Percentiles rank a stretch among this genome's conserved stretches.
Conservation (phyloP, 2,888 invertebrate species). For the Sarcophaga carnaria region DNA sequence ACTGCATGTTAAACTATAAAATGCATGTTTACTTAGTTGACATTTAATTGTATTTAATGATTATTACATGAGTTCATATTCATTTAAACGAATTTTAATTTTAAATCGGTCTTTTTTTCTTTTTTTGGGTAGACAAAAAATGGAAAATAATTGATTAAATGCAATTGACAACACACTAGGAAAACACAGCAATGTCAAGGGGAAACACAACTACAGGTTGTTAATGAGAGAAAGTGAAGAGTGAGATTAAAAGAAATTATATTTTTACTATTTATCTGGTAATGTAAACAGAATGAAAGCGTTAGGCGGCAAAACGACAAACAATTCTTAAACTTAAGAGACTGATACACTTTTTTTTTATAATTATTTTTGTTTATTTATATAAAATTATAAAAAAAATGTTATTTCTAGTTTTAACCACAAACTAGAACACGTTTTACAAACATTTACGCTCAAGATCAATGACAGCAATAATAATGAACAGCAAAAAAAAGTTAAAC, state of each 20-base stretch:
- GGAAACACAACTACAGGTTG: constrained; percentile 2
- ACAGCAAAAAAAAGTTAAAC: not conserved
- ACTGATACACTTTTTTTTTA: too few species aligned
- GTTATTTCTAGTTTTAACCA: not conserved
- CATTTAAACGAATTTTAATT: constrained; percentile 56
- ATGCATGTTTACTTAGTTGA: constrained; percentile 7
- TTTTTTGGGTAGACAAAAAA: not conserved
- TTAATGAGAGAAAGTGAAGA: constrained; percentile 2
- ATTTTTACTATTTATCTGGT: too few species aligned
- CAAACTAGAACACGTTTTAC: constrained; percentile 43
- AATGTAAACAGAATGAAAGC: not conserved
- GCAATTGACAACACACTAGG: constrained; percentile 23
- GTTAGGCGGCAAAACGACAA: not conserved
- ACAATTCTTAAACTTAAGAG: too few species aligned
- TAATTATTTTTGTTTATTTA: too few species aligned
- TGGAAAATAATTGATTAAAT: constrained; percentile 52
- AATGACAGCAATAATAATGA: constrained; percentile 36
- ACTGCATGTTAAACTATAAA: not conserved
- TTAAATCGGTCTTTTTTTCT: constrained; percentile 24
- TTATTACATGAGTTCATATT: constrained; percentile 40
- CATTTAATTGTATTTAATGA: constrained; percentile 45
- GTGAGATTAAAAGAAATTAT: not conserved
- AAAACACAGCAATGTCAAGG: constrained; percentile 32
- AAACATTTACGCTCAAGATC: constrained; percentile 20
- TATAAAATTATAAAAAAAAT: too few species aligned